Percentiles rank a stretch among this genome's conserved stretches.
Conservation (phyloP, 2,888 invertebrate genomes). For the Ectemnius continuus region DNA sequence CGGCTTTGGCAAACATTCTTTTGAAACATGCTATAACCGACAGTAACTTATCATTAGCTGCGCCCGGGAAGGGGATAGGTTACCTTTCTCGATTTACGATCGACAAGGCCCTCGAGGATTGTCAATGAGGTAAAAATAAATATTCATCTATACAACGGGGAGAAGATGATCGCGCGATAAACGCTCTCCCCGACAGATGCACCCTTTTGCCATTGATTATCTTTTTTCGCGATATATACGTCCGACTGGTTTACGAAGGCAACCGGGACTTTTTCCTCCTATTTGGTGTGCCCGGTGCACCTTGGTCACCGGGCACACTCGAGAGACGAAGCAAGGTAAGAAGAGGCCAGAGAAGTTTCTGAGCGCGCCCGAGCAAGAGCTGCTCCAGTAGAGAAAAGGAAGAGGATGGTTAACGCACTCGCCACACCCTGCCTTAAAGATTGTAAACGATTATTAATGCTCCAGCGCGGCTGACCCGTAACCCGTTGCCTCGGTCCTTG, state of each 20-base stretch:
- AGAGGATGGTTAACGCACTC: conserved; percentile 63
- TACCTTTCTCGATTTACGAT: conserved; percentile 13
- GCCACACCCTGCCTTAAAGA: conserved; percentile 72
- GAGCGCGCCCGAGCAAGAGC: too few relatives aligned
- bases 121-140: conserved; percentile 5
- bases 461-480: conserved; percentile 69
- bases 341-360: conserved; percentile 28
- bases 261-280: conserved; percentile 44
- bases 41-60: conserved; percentile 5
- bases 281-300: conserved; percentile 41
- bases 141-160: conserved; percentile 2
- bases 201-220: conserved; percentile 51
- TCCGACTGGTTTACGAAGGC: conserved; percentile 59
- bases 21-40: not conserved
- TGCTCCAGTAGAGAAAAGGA: conserved; percentile 11
- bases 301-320: conserved; percentile 37
- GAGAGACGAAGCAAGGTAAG: conserved; percentile 34
- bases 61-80: not conserved
- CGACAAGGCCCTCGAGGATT: not conserved
- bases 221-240: conserved; percentile 51
- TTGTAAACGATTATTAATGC: conserved; percentile 76
- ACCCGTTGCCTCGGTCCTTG: conserved; percentile 52
- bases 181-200: conserved; percentile 32
- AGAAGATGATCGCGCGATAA: conserved; percentile 34
- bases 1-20: not conserved